Evolutionary conservation across 2,113 vertebrate genomes (phyloP).

Genomic region (Scophthalmus maximus): DNA sequence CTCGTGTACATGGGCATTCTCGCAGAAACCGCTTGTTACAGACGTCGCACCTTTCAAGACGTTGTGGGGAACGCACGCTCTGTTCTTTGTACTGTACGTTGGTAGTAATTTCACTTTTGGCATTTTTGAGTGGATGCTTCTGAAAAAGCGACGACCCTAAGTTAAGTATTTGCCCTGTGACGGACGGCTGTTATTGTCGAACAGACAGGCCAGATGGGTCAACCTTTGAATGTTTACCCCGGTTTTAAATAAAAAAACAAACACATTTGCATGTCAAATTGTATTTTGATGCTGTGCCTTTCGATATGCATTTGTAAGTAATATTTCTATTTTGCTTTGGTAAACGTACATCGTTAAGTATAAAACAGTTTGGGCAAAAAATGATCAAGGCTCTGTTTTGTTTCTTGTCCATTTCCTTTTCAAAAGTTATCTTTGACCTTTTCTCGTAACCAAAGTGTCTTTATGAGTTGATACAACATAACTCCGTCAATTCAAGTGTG

Average conservation of each 20-base stretch:
- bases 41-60: constrained; percentile 30
- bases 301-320: constrained; percentile 79
- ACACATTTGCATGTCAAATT: constrained; percentile 75
- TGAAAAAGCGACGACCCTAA: constrained; percentile 36
- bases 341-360: constrained; percentile 48
- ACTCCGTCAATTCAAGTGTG: too few species aligned
- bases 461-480: too few species aligned
- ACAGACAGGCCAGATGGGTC: constrained; percentile 68
- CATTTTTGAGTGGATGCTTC: constrained; percentile 45
- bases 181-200: constrained; percentile 45
- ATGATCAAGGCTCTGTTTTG: constrained; percentile 10
- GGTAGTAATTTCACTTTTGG: constrained; percentile 37
- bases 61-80: constrained; percentile 37
- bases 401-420: background rate
- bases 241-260: constrained; percentile 42
- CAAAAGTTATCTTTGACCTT: background rate
- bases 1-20: constrained; percentile 27
- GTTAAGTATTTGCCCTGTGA: constrained; percentile 68
- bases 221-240: constrained; percentile 77
- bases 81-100: constrained; percentile 39
- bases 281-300: constrained; percentile 83
- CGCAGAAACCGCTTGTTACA: constrained; percentile 48
- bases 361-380: constrained; percentile 68
- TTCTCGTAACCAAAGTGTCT: too few species aligned
- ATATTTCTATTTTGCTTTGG: constrained; percentile 81